Conservation (phyloP, 2,797 vertebrate species). For the Notoglanidium macrostoma region DNA sequence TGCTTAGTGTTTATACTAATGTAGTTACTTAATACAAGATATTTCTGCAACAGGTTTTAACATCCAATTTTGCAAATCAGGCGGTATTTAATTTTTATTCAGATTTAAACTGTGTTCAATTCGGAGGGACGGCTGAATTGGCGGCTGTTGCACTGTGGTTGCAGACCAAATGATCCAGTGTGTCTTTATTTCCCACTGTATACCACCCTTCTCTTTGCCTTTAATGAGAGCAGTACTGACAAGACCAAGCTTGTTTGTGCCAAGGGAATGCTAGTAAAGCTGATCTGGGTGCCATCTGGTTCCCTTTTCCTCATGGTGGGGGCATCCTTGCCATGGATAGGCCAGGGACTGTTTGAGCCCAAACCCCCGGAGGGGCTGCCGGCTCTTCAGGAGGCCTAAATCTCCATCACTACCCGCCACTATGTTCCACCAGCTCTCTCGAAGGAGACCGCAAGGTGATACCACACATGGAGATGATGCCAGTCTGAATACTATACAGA, state of each 20-base stretch:
- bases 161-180: constrained; percentile 50
- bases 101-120: constrained; percentile 17
- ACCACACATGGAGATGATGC: constrained; percentile 59
- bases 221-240: constrained; percentile 62
- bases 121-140: not conserved
- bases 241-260: constrained; percentile 71
- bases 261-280: constrained; percentile 65
- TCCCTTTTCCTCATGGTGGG: constrained; percentile 61
- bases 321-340: constrained; percentile 57
- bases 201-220: constrained; percentile 51
- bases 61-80: not conserved
- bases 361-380: constrained; percentile 59
- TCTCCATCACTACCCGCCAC: constrained; percentile 54
- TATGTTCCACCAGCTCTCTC: constrained; percentile 52
- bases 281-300: constrained; percentile 67
- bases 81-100: constrained; percentile 9
- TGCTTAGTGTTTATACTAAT: not conserved
- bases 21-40: not conserved
- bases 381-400: constrained; percentile 55
- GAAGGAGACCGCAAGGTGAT: constrained; percentile 57
- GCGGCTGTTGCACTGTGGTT: constrained; percentile 39
- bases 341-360: constrained; percentile 61
- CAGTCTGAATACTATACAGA: constrained; percentile 47
- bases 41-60: not conserved
- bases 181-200: constrained; percentile 53